A percentile compares a stretch with the other conserved stretches of the same genome.
Conservation (phyloP, 2,888 invertebrate genomes). For the Coelopa pilipes region DNA sequence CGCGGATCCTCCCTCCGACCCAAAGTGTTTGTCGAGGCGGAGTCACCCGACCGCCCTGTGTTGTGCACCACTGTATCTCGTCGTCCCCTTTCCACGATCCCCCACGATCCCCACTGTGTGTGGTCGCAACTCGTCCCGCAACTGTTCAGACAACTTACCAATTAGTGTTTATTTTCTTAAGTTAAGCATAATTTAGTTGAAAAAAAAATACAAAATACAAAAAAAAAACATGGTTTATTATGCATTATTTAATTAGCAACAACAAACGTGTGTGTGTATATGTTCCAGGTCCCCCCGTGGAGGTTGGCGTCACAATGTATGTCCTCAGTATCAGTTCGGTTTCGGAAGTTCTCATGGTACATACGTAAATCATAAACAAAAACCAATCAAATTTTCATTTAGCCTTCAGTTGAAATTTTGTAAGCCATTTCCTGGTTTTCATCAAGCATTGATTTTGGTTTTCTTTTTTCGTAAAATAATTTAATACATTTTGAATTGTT, state of each 20-base stretch:
- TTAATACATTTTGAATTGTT: slow-evolving; percentile 33
- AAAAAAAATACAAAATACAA: neutral
- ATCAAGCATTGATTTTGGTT: slow-evolving; percentile 42
- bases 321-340: slow-evolving; percentile 98
- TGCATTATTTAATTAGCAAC: slow-evolving; percentile 46
- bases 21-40: no score
- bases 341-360: slow-evolving; percentile 98
- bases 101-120: no score
- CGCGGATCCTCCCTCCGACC: no score
- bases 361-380: slow-evolving; percentile 57
- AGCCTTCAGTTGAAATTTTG: slow-evolving; percentile 73
- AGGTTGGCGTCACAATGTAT: slow-evolving; percentile 98
- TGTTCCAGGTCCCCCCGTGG: slow-evolving; percentile 95
- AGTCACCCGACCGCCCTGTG: no score
- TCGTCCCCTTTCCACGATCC: no score
- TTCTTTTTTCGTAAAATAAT: slow-evolving; percentile 23
- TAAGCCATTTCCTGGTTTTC: no score
- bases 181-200: slow-evolving; percentile 13
- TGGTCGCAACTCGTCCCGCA: no score
- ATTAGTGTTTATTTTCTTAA: slow-evolving; percentile 2
- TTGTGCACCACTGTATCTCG: no score
- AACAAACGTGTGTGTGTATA: slow-evolving; percentile 65
- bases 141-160: no score
- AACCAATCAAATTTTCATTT: slow-evolving; percentile 6
- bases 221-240: slow-evolving; percentile 27